Evolutionary conservation across 2,888 invertebrate species (phyloP).

Genomic region (Phytoseiulus persimilis): DNA sequence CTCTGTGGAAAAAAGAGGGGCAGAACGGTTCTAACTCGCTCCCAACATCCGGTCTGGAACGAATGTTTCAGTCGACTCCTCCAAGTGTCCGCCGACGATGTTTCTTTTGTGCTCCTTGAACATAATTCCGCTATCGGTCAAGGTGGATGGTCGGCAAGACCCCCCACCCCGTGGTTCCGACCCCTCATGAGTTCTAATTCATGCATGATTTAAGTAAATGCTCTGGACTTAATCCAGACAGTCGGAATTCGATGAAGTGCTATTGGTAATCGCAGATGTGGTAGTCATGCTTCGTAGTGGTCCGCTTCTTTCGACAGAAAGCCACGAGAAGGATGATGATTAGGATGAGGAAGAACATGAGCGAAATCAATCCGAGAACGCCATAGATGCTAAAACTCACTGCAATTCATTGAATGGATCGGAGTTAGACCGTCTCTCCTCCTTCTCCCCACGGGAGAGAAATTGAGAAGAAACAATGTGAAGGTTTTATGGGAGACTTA

Average conservation of each 20-base stretch:
- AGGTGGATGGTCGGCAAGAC: background rate
- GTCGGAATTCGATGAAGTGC: background rate
- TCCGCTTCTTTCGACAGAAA: background rate
- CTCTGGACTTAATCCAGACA: background rate
- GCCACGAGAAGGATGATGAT: background rate
- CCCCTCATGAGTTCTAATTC: no score
- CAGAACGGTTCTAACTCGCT: background rate
- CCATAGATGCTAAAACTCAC: constrained; percentile 30
- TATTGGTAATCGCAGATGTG: constrained; percentile 14
- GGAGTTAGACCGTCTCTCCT: background rate
- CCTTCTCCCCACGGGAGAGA: no score
- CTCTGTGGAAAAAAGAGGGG: background rate
- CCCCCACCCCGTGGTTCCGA: no score
- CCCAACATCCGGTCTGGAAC: background rate
- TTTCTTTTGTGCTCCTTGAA: no score
- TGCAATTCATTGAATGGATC: background rate
- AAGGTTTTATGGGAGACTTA: background rate
- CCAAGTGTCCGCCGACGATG: no score
- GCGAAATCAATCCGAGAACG: constrained; percentile 6
- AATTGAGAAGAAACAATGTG: no score
- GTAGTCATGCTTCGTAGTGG: constrained; percentile 24
- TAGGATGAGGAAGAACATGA: constrained; percentile 20
- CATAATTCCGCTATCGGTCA: no score
- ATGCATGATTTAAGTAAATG: background rate
- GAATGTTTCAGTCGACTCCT: no score